Base-by-base conservation (phyloP, 37 sponge, comb jelly and placozoan species). In the Chondrilla cf. caribensis region DNA sequence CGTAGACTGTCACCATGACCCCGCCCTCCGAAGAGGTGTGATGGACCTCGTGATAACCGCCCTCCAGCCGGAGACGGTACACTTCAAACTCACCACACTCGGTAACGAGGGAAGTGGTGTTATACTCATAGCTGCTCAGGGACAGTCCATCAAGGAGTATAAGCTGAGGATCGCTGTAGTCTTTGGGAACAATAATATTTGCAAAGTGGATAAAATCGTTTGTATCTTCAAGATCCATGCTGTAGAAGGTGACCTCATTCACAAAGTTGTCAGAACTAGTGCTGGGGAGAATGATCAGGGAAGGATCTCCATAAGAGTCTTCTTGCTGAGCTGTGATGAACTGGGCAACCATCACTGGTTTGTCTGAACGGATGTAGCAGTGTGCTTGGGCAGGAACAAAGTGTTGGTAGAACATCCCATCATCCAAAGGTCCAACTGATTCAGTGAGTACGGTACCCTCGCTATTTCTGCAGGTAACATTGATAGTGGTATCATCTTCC, bases 211-310 rank as follows among this genome's bases (percentile, higher is more conserved):
- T 2, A 6, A 25, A 73, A 39, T 0, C 43, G 18, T 9, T 21
- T 15, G 43, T n/a, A 1, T 73, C 19, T 1, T 73, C 44, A 36
- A 19, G 8, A 21, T 73, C 43, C 8, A 73, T 43, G 24, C 76
- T 73, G 76, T 73, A 73, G 41, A 73, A 73, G 17, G 41, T 32
- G 2, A 43, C 25, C 36, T 73, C 76, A 40, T 73, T 73, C 6
- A 40, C 41, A 5, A 73, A 0, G 24, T 40, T 15, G 22, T 73
- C 42, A 24, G 41, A n/a, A 6, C 36, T 37, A 24, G 41, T 37
- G 25, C 36, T 37, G 36, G 21, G 31, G 44, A 40, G 44, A 38
- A 39, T 25, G 6, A 73, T 15, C 76, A 73, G 36, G 44, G 36
- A 73, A 3, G 76, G 76, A 73, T 42, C 76, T 21, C 76, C 76